Evolutionary conservation across 1,140 invertebrate genomes (phyloP), one percentile per base, ranked within the genome.

Genomic region (Telenomus remus): DNA sequence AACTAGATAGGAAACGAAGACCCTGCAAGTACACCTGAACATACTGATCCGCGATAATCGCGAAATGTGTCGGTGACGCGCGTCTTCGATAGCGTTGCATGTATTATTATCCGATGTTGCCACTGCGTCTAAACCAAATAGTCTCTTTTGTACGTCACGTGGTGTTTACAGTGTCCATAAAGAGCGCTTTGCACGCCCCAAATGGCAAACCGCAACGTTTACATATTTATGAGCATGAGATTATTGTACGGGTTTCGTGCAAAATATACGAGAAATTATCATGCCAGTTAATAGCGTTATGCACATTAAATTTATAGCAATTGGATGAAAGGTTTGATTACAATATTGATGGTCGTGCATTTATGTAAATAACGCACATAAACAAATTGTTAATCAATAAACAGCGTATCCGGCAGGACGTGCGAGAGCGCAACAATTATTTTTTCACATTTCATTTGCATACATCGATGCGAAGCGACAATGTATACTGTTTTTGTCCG

Each of bases 151-250:
- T 49, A 60, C 55, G 37, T 65, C 70, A 65, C 55, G 35, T 60
- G 60, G 46, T 60, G 61, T 73, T 73, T 65, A 60, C 60, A 54
- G 35, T 64, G 55, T 61, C 70, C 70, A 73, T 66, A 73, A 73
- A 73, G 70, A 73, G 49, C 70, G 50, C 50, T 65, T 73, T 73
- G 70, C 64, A 73, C 47, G 60, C 50, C 50, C 61, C 55, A 66
- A 73, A 73, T 73, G 70, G 61, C 55, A 73, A 73, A 73, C 70
- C 61, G 43, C 70, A 49, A 54, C 55, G 70, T 72, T 64, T 73
- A 65, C 70, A 73, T 73, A 73, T 73, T 73, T 73, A 73, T 73
- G 70, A 73, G 56, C 70, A 59, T 19, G 37, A 60, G 70, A 73
- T 65, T 73, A 73, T 65, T 73, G 60, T 59, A 65, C 49, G 56